phyloP scores from a whole-genome alignment of 2,797 vertebrate species.

The Acestrorhynchus altus region DNA sequence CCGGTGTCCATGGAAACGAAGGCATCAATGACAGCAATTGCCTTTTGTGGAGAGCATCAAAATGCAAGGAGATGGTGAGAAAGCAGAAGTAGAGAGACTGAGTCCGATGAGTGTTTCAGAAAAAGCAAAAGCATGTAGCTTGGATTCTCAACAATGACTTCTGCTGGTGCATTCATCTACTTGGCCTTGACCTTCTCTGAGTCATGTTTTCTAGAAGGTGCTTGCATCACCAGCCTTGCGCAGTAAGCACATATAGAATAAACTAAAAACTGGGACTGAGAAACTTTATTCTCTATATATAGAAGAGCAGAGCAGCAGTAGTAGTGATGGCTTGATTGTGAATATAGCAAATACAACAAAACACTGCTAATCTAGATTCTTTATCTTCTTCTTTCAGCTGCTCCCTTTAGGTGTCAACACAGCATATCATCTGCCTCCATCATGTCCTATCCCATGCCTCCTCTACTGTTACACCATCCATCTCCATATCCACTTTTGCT shows the following conservation, averaged over 20 bases:
- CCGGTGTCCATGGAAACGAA: constrained; percentile 79
- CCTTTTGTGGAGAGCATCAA: constrained; percentile 36
- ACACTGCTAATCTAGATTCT: too few species aligned
- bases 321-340: too few species aligned
- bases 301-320: not conserved
- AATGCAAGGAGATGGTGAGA: constrained; percentile 3
- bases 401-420: too few species aligned
- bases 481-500: too few species aligned
- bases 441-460: too few species aligned
- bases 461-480: too few species aligned
- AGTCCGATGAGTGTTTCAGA: not conserved
- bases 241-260: not conserved
- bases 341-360: too few species aligned
- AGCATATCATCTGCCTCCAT: too few species aligned
- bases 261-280: not conserved
- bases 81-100: not conserved
- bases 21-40: constrained; percentile 50
- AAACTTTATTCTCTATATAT: not conserved
- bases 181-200: constrained; percentile 15
- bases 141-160: not conserved
- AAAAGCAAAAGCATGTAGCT: not conserved
- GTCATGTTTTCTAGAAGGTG: not conserved
- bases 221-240: not conserved
- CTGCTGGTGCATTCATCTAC: not conserved
- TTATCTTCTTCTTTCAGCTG: too few species aligned